These are phyloP conservation scores for Xerus inauris DNA, from an alignment of 2,113 vertebrate species.

Conservation along the genomic window DNA sequence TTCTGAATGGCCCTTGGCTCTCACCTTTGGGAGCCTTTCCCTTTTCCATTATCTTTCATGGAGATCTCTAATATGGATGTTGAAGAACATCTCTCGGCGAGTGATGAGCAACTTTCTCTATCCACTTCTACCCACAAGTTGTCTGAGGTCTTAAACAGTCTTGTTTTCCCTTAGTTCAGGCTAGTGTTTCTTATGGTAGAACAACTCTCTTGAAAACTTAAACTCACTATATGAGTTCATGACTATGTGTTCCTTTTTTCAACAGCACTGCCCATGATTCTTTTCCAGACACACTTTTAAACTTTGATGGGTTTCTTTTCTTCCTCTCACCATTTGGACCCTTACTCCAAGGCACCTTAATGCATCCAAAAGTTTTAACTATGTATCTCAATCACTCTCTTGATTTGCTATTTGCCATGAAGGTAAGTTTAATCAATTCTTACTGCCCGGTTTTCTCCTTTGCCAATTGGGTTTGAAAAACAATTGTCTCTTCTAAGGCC, in stretches of 20 bases:
- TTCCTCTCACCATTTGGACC: background rate
- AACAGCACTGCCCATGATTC: background rate
- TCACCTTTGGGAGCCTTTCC: background rate
- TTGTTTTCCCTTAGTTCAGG: background rate
- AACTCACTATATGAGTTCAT: background rate
- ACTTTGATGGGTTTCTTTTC: background rate
- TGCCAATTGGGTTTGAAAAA: background rate
- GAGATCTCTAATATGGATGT: background rate
- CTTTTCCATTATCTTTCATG: background rate
- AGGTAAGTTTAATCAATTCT: background rate
- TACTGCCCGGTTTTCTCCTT: background rate
- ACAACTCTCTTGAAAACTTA: background rate
- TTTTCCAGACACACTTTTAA: background rate
- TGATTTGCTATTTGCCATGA: background rate
- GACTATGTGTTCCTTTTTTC: background rate
- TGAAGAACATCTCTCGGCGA: background rate
- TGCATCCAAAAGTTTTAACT: conserved; percentile 2
- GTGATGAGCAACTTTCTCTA: background rate
- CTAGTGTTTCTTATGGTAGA: background rate
- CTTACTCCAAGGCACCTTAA: background rate
- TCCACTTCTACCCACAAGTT: background rate
- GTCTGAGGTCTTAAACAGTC: background rate
- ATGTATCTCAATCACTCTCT: background rate
- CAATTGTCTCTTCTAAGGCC: background rate
- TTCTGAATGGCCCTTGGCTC: background rate